Conservation (phyloP, 2,113 vertebrate genomes). For the Struthio camelus region DNA sequence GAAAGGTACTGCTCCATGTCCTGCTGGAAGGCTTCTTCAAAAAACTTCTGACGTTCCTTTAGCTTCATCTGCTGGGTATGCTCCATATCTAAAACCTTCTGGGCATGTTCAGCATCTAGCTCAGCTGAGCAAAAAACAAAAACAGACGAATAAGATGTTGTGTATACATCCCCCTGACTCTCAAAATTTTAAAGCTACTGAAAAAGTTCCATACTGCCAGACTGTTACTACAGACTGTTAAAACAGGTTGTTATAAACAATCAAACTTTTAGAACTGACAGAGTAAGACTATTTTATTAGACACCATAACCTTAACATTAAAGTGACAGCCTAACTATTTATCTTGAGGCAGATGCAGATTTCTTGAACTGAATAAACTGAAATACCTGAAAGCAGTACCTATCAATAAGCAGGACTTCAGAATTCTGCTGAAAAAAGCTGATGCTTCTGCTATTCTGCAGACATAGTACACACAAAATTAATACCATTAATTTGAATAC, state of each 20-base stretch:
- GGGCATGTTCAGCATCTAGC: constrained; percentile 86
- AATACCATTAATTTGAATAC: not conserved
- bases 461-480: not conserved
- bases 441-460: not conserved
- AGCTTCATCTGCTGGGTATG: constrained; percentile 88
- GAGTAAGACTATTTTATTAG: not conserved
- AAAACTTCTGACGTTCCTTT: constrained; percentile 96
- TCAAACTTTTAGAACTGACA: not conserved
- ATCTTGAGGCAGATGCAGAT: not conserved
- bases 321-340: not conserved
- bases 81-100: constrained; percentile 88
- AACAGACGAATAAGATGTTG: not conserved
- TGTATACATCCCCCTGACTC: not conserved
- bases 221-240: not conserved
- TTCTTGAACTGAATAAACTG: not conserved
- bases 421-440: not conserved
- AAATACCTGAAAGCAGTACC: not conserved
- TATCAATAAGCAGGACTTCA: not conserved
- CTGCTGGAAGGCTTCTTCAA: constrained; percentile 98
- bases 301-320: not conserved
- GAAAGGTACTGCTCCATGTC: constrained; percentile 99
- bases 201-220: not conserved
- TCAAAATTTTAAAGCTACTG: not conserved
- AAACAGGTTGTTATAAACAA: not conserved
- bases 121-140: constrained; percentile 80